Evolutionary conservation across 2,113 vertebrate species (phyloP).

Genomic region (Macrotis lagotis): DNA sequence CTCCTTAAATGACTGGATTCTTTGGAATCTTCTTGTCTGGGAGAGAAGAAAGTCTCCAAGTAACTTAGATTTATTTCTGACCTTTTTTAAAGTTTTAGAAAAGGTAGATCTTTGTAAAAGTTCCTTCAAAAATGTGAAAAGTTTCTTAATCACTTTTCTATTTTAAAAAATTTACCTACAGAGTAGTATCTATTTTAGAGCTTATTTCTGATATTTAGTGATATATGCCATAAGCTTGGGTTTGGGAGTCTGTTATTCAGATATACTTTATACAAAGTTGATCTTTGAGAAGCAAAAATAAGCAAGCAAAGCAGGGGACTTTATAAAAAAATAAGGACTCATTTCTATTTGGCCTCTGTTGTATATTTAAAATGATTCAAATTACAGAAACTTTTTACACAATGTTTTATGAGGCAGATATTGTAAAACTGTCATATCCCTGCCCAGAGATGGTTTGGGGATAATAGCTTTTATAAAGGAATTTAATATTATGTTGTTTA

Average conservation of each 20-base stretch:
- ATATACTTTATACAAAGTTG: neutral
- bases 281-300: neutral
- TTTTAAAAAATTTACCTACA: neutral
- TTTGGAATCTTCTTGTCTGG: no score
- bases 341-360: neutral
- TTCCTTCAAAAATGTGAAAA: neutral
- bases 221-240: neutral
- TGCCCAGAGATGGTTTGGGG: neutral
- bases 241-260: neutral
- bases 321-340: neutral
- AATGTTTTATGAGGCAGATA: neutral
- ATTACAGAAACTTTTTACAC: neutral
- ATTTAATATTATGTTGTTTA: neutral
- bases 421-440: neutral
- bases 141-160: neutral
- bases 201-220: neutral
- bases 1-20: no score
- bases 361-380: neutral
- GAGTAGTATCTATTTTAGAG: neutral
- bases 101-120: neutral
- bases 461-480: neutral
- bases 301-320: neutral
- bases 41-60: no score
- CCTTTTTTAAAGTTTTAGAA: neutral
- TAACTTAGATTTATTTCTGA: neutral